Conservation (phyloP, 2,888 invertebrate genomes). For the Sesamia inferens region DNA sequence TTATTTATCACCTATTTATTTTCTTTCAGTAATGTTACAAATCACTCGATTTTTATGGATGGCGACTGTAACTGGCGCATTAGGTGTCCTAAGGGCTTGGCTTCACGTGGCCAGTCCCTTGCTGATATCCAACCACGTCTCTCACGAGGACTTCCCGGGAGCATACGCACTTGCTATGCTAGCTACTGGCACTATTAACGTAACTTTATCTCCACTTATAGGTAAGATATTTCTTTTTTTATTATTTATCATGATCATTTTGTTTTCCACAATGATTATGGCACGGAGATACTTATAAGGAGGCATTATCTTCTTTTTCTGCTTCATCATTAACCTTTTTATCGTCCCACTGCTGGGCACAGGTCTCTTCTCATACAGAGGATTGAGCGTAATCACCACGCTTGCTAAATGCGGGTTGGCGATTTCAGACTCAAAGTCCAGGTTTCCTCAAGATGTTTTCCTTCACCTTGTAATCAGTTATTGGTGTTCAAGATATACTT, state of each 20-base stretch:
- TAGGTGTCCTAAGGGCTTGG: conserved; percentile 92
- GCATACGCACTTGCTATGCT: conserved; percentile 93
- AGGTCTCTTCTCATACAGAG: too few relatives aligned
- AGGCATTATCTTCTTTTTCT: too few relatives aligned
- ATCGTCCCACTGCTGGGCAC: too few relatives aligned
- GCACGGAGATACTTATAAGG: too few relatives aligned
- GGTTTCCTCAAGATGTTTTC: too few relatives aligned
- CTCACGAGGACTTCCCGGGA: conserved; percentile 91
- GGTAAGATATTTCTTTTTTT: conserved; percentile 80
- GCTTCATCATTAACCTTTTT: too few relatives aligned
- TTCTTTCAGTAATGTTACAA: conserved; percentile 78
- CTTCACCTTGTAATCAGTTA: too few relatives aligned
- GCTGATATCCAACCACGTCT: conserved; percentile 92
- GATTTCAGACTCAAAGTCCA: too few relatives aligned
- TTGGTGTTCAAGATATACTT: too few relatives aligned
- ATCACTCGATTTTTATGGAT: conserved; percentile 76
- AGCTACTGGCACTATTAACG: conserved; percentile 91
- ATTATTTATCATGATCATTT: not conserved
- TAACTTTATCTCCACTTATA: conserved; percentile 91
- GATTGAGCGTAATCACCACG: too few relatives aligned
- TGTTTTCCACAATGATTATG: not conserved
- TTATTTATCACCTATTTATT: not conserved
- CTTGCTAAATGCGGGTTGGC: too few relatives aligned
- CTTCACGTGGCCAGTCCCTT: conserved; percentile 92
- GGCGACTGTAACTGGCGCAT: conserved; percentile 77